Conservation (phyloP, 2,888 invertebrate genomes). For the Amiota minor region DNA sequence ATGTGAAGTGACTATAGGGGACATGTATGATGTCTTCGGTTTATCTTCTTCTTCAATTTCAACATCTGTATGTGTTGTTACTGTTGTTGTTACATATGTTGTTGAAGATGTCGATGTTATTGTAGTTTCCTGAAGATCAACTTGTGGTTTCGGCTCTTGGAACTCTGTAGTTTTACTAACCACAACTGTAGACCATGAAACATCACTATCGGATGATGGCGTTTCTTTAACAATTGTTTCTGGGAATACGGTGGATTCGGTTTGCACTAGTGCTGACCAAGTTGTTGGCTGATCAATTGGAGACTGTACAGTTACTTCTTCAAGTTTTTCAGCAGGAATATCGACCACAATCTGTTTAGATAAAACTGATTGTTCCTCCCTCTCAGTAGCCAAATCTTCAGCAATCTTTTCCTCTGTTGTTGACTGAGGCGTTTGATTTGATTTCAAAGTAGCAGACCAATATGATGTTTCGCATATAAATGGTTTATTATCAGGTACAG, state of each 20-base stretch:
- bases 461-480: constrained; percentile 64
- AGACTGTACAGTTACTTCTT: constrained; percentile 60
- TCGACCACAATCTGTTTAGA: constrained; percentile 39
- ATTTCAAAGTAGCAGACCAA: constrained; percentile 65
- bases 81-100: constrained; percentile 53
- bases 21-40: constrained; percentile 47
- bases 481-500: constrained; percentile 39
- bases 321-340: constrained; percentile 38
- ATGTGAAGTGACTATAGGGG: constrained; percentile 54
- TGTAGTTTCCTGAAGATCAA: constrained; percentile 35
- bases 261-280: constrained; percentile 69
- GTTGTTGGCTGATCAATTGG: constrained; percentile 66
- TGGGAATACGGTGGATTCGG: constrained; percentile 59
- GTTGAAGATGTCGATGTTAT: constrained; percentile 25
- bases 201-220: not conserved
- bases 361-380: constrained; percentile 28
- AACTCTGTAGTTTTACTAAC: constrained; percentile 63
- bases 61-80: constrained; percentile 52
- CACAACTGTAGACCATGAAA: constrained; percentile 61
- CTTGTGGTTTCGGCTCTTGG: constrained; percentile 57
- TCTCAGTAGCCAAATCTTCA: not conserved
- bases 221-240: constrained; percentile 34
- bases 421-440: constrained; percentile 42
- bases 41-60: constrained; percentile 26
- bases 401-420: constrained; percentile 34